phyloP scores from a whole-genome alignment of 2,113 vertebrate genomes.

The Mus musculus region DNA sequence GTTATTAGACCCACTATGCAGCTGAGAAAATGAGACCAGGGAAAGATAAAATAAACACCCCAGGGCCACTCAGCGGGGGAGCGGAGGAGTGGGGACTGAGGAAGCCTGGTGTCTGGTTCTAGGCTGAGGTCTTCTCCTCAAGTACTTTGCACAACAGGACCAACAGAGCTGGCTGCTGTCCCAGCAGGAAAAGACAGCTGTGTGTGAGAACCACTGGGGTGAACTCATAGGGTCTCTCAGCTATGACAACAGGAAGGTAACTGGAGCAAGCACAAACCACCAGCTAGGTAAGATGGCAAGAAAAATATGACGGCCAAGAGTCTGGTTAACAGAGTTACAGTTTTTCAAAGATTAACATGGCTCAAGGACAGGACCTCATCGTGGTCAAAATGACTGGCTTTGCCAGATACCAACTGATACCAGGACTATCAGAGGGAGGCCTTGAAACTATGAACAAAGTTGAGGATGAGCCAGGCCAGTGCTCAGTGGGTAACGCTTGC shows the following conservation, averaged over 20 bases:
- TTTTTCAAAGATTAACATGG: neutral
- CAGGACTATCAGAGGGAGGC: neutral
- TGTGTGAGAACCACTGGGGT: neutral
- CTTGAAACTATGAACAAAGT: neutral
- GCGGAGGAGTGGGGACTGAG: neutral
- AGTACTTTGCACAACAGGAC: neutral
- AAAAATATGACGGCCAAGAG: neutral
- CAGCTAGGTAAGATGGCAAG: neutral
- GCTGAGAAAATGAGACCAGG: constrained; percentile 39
- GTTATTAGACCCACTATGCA: neutral
- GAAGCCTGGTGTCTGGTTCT: neutral
- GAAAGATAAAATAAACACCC: constrained; percentile 17
- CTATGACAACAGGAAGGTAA: neutral
- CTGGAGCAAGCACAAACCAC: neutral
- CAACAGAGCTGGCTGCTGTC: neutral
- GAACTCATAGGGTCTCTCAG: neutral
- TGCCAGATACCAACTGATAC: neutral
- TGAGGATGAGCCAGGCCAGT: neutral
- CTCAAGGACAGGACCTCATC: neutral
- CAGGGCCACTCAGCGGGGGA: neutral
- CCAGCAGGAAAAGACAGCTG: neutral
- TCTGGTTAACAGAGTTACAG: constrained; percentile 21
- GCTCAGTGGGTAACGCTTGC: neutral
- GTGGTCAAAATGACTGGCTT: neutral
- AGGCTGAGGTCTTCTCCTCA: neutral